Evolutionary conservation across 2,888 invertebrate genomes (phyloP), one percentile per base, ranked within the genome.

Genomic region (Lottia gigantea): DNA sequence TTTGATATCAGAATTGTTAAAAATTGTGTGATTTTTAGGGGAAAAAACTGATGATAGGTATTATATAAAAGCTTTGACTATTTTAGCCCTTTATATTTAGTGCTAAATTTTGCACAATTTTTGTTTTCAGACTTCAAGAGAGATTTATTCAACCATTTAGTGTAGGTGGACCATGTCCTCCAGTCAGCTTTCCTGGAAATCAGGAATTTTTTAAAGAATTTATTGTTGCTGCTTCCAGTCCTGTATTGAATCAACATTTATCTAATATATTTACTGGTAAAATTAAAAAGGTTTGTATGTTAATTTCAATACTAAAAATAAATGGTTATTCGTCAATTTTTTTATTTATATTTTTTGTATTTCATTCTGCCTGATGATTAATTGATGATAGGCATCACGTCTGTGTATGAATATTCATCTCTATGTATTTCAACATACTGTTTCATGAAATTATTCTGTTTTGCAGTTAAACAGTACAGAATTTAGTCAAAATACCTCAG

Each of bases 161-260:
- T 72, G 72, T 82, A 12, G 86, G 86, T 14, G 88, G 88, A 3
- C 88, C 88, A 0, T 86, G 85, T 76, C 88, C 89, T 0, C 72
- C 74, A 1, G 88, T 88, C 4, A 78, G 84, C 40, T 90, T 90
- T 74, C 85, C 85, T 4, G 88, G 88, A 7, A 84, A 84, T 63
- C 93, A 94, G 85, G 92, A 92, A 82, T 94, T 94, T 87, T 94
- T 93, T 80, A 91, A 91, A 72, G 92, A 93, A 77, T 94, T 94
- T 81, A 91, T 94, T 55, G 70, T 90, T 14, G 79, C 86, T 61
- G 91, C 91, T 47, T 88, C 90, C 7, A 91, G 90, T 81, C 90
- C 90, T 16, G 86, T 90, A 23, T 93, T 94, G 86, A 91, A 91
- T 74, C 91, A 91, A 70, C 95, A 95, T 85, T 87, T 96, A 6